Evolutionary conservation across 2,113 vertebrate genomes (phyloP).

Genomic region (Hippoglossus stenolepis): DNA sequence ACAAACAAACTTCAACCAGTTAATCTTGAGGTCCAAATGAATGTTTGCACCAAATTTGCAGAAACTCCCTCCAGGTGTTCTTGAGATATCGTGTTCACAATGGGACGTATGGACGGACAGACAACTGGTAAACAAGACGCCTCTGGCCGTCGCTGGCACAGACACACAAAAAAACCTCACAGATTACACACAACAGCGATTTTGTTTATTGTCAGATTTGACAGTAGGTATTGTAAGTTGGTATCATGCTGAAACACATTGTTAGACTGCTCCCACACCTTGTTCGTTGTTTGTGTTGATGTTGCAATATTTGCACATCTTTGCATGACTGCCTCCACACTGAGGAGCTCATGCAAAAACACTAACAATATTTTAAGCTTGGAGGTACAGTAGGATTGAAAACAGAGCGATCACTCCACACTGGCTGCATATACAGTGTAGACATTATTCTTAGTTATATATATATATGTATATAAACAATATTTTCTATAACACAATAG

Average conservation of each 20-base stretch:
- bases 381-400: slow-evolving; percentile 45
- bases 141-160: neutral
- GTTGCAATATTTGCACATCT: slow-evolving; percentile 29
- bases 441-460: slow-evolving; percentile 23
- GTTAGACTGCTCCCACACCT: neutral
- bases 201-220: slow-evolving; percentile 68
- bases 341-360: slow-evolving; percentile 41
- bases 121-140: too few relatives aligned
- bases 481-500: slow-evolving; percentile 34
- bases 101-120: too few relatives aligned
- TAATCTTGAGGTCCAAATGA: too few relatives aligned
- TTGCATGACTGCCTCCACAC: slow-evolving; percentile 15
- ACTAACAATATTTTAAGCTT: slow-evolving; percentile 43
- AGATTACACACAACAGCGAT: slow-evolving; percentile 36
- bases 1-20: too few relatives aligned
- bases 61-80: too few relatives aligned
- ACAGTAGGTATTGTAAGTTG: slow-evolving; percentile 26
- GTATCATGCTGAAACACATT: slow-evolving; percentile 57
- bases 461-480: neutral
- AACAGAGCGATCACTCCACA: slow-evolving; percentile 54
- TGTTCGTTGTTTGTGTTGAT: slow-evolving; percentile 16
- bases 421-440: slow-evolving; percentile 51
- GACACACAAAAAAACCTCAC: neutral
- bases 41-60: too few relatives aligned
- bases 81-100: too few relatives aligned